A percentile compares a stretch with the other conserved stretches of the same genome.
phyloP scores from a whole-genome alignment of 2,888 invertebrate genomes.

The Parnassius mnemosyne region DNA sequence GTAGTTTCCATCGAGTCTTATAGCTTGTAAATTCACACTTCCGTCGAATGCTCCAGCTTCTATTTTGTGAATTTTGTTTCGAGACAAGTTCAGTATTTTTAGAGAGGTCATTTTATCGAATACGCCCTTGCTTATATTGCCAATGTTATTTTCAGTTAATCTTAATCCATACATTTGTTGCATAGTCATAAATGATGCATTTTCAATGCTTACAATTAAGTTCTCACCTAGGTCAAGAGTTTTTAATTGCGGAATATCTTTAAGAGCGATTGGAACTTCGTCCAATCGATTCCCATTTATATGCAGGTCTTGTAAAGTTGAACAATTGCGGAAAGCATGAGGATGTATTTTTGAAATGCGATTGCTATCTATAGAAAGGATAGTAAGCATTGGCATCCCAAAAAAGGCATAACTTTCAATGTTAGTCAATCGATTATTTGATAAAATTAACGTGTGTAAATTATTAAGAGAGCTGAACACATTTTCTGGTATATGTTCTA shows the following conservation, averaged over 20 bases:
- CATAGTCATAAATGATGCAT: constrained; percentile 90
- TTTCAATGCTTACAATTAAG: constrained; percentile 87
- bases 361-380: constrained; percentile 90
- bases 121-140: constrained; percentile 88
- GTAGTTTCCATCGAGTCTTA: constrained; percentile 90
- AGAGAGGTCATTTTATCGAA: constrained; percentile 89
- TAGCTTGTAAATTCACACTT: constrained; percentile 88
- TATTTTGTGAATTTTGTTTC: constrained; percentile 90
- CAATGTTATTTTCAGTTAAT: constrained; percentile 91
- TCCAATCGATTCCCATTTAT: constrained; percentile 90
- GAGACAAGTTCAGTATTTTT: constrained; percentile 90
- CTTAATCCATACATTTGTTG: constrained; percentile 89
- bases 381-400: constrained; percentile 87
- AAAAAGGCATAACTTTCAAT: constrained; percentile 88
- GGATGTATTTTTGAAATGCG: constrained; percentile 87
- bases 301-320: constrained; percentile 89
- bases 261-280: constrained; percentile 86
- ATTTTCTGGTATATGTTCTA: constrained; percentile 88
- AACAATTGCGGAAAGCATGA: constrained; percentile 88
- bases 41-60: constrained; percentile 89
- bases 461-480: constrained; percentile 88
- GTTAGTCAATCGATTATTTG: constrained; percentile 88
- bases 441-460: constrained; percentile 89
- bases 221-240: constrained; percentile 93
- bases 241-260: constrained; percentile 87